These are phyloP conservation scores for Caranx melampygus DNA, from an alignment of 2,113 vertebrate genomes.

Conservation along the genomic window DNA sequence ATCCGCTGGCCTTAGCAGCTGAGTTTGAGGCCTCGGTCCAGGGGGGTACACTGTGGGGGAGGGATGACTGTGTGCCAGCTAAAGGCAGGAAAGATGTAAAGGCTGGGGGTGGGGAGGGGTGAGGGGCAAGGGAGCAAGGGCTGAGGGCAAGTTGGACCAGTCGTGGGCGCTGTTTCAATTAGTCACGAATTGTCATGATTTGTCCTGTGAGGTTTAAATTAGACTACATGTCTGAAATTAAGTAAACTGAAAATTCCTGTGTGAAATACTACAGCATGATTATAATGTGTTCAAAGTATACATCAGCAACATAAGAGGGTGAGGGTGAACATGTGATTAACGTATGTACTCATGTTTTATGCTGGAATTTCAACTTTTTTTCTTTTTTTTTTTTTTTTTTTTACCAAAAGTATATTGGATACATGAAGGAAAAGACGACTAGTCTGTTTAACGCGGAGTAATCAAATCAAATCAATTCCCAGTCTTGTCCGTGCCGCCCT, in stretches of 20 bases:
- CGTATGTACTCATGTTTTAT: not conserved
- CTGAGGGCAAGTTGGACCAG: conserved; percentile 2
- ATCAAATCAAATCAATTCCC: conserved; percentile 50
- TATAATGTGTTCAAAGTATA: not conserved
- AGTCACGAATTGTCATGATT: conserved; percentile 31
- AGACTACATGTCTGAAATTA: conserved; percentile 42
- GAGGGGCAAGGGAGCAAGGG: not conserved
- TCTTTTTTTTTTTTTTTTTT: not conserved
- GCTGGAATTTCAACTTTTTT: not conserved
- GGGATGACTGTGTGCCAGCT: conserved; percentile 15
- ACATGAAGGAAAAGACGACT: conserved; percentile 5
- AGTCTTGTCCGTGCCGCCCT: not conserved
- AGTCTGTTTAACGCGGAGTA: conserved; percentile 27
- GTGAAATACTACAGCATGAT: conserved; percentile 7
- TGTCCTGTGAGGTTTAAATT: conserved; percentile 34
- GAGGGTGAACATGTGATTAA: not conserved
- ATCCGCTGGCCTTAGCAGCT: conserved; percentile 70
- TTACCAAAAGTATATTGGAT: not conserved
- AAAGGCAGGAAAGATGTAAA: conserved; percentile 23
- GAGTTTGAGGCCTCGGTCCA: conserved; percentile 47
- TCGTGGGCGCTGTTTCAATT: conserved; percentile 26
- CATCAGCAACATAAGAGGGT: not conserved
- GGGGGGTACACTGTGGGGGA: conserved; percentile 10
- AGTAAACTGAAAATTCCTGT: not conserved
- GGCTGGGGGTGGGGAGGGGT: not conserved